These are phyloP conservation scores for Thermophis baileyi DNA, from an alignment of 2,113 vertebrate genomes.

Conservation along the genomic window DNA sequence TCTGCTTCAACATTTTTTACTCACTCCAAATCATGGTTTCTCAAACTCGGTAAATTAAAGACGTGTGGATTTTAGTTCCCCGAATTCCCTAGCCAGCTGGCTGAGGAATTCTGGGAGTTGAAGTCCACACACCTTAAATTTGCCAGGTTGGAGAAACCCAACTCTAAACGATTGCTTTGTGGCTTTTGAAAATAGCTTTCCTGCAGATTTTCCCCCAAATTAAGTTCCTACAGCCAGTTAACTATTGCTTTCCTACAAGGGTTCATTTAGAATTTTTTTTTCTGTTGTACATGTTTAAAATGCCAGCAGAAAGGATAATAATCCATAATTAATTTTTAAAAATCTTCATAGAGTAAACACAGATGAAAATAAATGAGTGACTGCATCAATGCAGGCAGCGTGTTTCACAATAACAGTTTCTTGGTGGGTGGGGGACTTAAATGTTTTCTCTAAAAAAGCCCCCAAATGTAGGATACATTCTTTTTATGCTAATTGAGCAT, in stretches of 20 bases:
- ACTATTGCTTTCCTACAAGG: not conserved
- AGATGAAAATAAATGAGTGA: not conserved
- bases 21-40: not conserved
- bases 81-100: not conserved
- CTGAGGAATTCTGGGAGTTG: not conserved
- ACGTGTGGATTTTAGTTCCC: not conserved
- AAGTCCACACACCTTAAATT: not conserved
- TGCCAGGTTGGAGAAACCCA: not conserved
- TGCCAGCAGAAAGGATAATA: not conserved
- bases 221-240: not conserved
- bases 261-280: constrained; percentile 38
- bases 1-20: not conserved
- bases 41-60: not conserved
- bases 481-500: constrained; percentile 31
- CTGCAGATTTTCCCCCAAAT: not conserved
- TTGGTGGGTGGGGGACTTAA: not conserved
- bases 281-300: not conserved
- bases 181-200: not conserved
- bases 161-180: not conserved
- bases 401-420: constrained; percentile 11
- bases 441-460: constrained; percentile 5
- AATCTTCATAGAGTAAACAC: constrained; percentile 18
- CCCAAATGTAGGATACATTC: constrained; percentile 10
- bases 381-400: not conserved
- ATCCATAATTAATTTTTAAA: not conserved